Evolutionary conservation across 2,888 invertebrate species (phyloP), one percentile per base, ranked within the genome.

Genomic region (Phengaris arion): DNA sequence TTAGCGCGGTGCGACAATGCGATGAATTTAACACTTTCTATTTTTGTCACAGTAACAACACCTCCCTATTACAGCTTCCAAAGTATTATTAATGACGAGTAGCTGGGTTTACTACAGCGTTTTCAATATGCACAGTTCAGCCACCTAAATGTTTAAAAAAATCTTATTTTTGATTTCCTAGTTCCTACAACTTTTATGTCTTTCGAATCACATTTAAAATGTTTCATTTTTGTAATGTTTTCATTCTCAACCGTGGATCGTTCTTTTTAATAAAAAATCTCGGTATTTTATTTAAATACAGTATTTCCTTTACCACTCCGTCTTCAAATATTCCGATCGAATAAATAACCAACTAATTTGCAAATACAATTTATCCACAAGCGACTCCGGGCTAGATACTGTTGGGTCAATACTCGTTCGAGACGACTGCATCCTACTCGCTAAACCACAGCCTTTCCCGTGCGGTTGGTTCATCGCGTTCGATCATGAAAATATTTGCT

Each of bases 11-110:
- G 79, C 80, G 85, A 83, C 83, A 84, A 85, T 86, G 84, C 83
- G 83, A 85, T 84, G 83, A 85, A 86, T 88, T 88, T 87, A 85
- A 89, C 89, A 91, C 92, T 92, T 91, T 92, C 91, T 92, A 91
- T 90, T 90, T 90, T 87, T 84, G 87, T 86, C 83, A 81, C 80
- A 83, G 83, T 78, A 78, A 75, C 78, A 79, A 76, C 55, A 70
- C 69, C 55, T 69, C 72, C 54, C 52, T 12, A 35, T 72, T 35
- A 72, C 13, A 69, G 46, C 69, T 69, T 48, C 48, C 9, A 45
- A 52, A 52, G 52, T 35, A 15, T 45, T 12, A 68, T 13, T 45
- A 68, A 68, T 68, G 68, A 68, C 46, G 46, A 68, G 35, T 54
- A 52, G 72, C 72, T 22, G 10, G 13, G 22, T 22, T 48, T 45